Evolutionary conservation across 2,797 vertebrate genomes (phyloP).

Genomic region (Eutrigla gurnardus): DNA sequence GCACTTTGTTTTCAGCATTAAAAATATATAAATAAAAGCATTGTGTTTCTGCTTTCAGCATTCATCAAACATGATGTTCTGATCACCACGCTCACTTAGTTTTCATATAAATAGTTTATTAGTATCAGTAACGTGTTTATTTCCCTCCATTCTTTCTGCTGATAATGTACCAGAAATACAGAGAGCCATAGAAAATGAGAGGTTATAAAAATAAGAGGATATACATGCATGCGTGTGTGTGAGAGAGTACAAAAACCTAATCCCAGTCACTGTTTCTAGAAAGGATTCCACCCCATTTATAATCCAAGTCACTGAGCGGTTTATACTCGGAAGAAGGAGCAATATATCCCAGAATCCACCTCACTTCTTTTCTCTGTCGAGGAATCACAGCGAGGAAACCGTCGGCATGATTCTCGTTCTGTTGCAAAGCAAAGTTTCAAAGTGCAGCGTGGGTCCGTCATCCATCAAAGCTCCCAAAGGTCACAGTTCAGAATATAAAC

Average conservation of each 20-base stretch:
- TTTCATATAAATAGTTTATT: slow-evolving; percentile 81
- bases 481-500: background rate
- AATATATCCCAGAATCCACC: slow-evolving; percentile 45
- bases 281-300: slow-evolving; percentile 54
- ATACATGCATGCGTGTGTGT: slow-evolving; percentile 44
- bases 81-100: slow-evolving; percentile 28
- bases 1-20: too few species aligned
- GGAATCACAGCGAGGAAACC: slow-evolving; percentile 13
- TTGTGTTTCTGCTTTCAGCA: too few species aligned
- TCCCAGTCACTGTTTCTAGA: slow-evolving; percentile 58
- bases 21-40: too few species aligned
- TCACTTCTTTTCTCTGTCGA: slow-evolving; percentile 11
- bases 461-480: slow-evolving; percentile 21
- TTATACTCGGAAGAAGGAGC: slow-evolving; percentile 32
- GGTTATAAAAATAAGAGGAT: slow-evolving; percentile 73
- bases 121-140: slow-evolving; percentile 64
- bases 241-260: slow-evolving; percentile 65
- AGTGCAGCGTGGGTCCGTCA: slow-evolving; percentile 24
- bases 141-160: slow-evolving; percentile 35
- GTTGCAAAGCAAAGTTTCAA: background rate
- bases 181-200: slow-evolving; percentile 65
- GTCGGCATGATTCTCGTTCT: background rate
- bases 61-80: background rate
- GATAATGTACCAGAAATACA: slow-evolving; percentile 67
- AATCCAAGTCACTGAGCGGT: slow-evolving; percentile 58